Evolutionary conservation across 2,797 vertebrate genomes (phyloP), one percentile per base, ranked within the genome.

Genomic region (Rhinogobio ventralis): DNA sequence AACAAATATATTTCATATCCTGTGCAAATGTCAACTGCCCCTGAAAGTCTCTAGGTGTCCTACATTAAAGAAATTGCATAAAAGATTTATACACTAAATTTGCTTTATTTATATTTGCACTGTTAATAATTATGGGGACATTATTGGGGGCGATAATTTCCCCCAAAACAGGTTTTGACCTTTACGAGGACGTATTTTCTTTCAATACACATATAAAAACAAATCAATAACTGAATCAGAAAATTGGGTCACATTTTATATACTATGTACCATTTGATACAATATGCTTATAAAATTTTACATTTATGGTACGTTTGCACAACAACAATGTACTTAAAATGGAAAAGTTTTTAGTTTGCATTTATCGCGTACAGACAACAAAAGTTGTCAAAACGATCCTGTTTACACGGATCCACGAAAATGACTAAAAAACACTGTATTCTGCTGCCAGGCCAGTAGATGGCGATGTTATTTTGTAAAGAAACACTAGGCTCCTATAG

Each of bases 1-100:
- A 85, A 89, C 86, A 85, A 86, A 87, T 88, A 85, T 87, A 57
- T 53, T 67, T 73, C 36, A 71, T 84, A 76, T 79, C 57, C 66
- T 62, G 20, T 74, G 57, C 11, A 5, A 74, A 49, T 17, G 57
- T 49, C 2, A 49, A 46, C 28, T 72, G 13, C 53, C 19, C 13
- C 20, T 46, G 55, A 72, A 73, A 39, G 39, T 49, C 68, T 73
- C 28, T 20, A 36, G 28, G 42, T 64, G 60, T 39, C 62, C 30
- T 17, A 46, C 28, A 64, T 39, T 46, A 82, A 60, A n/a, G 20
- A 13, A 60, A 15, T 2, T 33, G 19, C 49, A 13, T 49, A 0
- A 17, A 2, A n/a, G 8, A 49, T 39, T 17, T n/a, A 20, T 28
- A 13, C 19, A 67, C 68, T 6, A 33, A 1, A 72, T n/a, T 23